A percentile compares a stretch with the other conserved stretches of the same genome.
Conservation (phyloP, 2,888 invertebrate genomes). For the Erebia epiphron region DNA sequence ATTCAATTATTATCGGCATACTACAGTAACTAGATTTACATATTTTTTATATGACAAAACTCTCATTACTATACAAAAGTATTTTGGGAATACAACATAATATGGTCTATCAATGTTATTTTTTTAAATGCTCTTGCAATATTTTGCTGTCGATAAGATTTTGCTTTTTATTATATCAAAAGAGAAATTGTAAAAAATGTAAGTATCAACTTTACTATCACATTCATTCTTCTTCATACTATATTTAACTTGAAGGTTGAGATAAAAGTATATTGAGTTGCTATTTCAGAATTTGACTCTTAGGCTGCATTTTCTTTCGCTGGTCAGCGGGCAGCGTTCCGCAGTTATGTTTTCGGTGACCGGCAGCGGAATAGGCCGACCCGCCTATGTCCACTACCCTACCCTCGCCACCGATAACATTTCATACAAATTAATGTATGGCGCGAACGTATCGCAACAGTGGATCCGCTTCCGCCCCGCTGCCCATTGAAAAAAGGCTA, state of each 20-base stretch:
- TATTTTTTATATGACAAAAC: constrained; percentile 19
- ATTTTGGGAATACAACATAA: neutral
- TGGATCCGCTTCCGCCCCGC: too few relatives aligned
- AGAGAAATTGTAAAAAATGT: constrained; percentile 1
- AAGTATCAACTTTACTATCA: neutral
- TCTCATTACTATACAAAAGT: neutral
- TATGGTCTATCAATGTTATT: neutral
- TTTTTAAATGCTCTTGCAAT: neutral
- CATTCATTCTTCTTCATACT: neutral
- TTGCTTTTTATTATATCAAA: neutral
- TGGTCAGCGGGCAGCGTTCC: too few relatives aligned
- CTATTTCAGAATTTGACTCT: too few relatives aligned
- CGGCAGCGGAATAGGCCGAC: too few relatives aligned
- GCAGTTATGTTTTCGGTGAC: too few relatives aligned
- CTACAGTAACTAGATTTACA: constrained; percentile 9
- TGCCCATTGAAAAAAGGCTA: too few relatives aligned
- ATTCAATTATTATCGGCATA: constrained; percentile 1
- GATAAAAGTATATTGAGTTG: constrained; percentile 27
- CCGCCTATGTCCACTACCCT: too few relatives aligned
- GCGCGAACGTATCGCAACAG: too few relatives aligned
- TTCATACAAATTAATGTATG: too few relatives aligned
- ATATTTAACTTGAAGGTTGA: neutral
- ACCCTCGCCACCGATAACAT: too few relatives aligned
- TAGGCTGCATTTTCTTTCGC: too few relatives aligned
- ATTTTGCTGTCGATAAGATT: neutral